Conservation (phyloP, 2,113 vertebrate species). For the Danionella cerebrum region DNA sequence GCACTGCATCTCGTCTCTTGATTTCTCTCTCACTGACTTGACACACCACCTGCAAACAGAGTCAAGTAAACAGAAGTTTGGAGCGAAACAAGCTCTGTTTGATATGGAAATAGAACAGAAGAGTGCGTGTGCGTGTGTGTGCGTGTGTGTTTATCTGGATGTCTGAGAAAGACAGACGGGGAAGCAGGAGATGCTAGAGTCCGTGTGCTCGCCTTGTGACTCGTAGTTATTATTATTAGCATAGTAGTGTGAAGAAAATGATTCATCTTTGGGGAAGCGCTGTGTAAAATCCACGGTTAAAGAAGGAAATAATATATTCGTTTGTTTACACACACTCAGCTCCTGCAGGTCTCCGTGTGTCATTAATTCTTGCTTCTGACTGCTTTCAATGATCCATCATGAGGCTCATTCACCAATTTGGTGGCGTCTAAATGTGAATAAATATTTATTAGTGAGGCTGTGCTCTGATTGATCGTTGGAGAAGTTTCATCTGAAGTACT, state of each 20-base stretch:
- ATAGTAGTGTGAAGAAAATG: too few relatives aligned
- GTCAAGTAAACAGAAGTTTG: conserved; percentile 50
- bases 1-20: conserved; percentile 33
- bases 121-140: neutral
- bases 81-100: conserved; percentile 63
- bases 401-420: neutral
- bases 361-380: neutral
- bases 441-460: too few relatives aligned
- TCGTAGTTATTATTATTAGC: too few relatives aligned
- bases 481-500: neutral
- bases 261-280: too few relatives aligned
- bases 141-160: conserved; percentile 1
- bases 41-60: conserved; percentile 59
- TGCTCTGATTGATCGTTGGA: too few relatives aligned
- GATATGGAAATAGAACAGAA: conserved; percentile 59
- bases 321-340: neutral
- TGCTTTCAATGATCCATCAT: conserved; percentile 2
- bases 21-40: conserved; percentile 42
- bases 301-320: neutral
- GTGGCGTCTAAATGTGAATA: neutral
- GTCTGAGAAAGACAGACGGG: conserved; percentile 1
- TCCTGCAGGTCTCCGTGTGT: neutral
- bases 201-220: too few relatives aligned
- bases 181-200: neutral
- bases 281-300: neutral